These are phyloP conservation scores for Zingel zingel DNA, from an alignment of 2,113 vertebrate species.

Conservation along the genomic window DNA sequence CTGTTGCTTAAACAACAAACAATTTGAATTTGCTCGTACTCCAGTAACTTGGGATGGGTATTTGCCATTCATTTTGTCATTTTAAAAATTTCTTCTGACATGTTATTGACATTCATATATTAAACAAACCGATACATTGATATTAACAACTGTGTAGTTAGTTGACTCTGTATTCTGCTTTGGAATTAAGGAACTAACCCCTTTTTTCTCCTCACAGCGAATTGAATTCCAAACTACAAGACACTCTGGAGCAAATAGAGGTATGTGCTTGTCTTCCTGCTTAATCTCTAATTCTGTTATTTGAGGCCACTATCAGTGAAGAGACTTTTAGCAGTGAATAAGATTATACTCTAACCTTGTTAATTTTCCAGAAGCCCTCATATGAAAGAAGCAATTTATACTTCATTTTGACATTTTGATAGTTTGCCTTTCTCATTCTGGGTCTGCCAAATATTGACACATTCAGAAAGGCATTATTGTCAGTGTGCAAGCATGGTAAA, in stretches of 20 bases:
- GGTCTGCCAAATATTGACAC: constrained; percentile 64
- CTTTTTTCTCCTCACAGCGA: constrained; percentile 85
- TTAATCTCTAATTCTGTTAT: constrained; percentile 45
- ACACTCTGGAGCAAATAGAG: constrained; percentile 99
- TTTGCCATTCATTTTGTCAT: background rate
- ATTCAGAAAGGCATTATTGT: constrained; percentile 61
- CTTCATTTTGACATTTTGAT: constrained; percentile 57
- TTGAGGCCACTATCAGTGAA: constrained; percentile 7
- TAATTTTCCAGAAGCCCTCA: constrained; percentile 38
- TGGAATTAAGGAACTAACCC: background rate
- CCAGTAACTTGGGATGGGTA: background rate
- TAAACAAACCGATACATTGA: background rate
- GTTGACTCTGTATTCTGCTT: background rate
- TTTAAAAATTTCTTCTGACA: background rate
- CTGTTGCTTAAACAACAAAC: background rate
- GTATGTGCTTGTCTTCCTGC: constrained; percentile 79
- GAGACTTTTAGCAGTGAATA: constrained; percentile 5
- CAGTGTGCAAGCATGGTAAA: constrained; percentile 40
- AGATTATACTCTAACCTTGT: constrained; percentile 33
- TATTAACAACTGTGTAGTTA: background rate
- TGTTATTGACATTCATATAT: background rate
- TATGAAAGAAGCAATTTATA: constrained; percentile 55
- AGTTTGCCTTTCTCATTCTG: constrained; percentile 47
- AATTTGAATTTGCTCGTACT: background rate
- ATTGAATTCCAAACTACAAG: constrained; percentile 98